These are phyloP conservation scores for Drosophila picticornis DNA, from an alignment of 2,888 invertebrate genomes.

Conservation along the genomic window DNA sequence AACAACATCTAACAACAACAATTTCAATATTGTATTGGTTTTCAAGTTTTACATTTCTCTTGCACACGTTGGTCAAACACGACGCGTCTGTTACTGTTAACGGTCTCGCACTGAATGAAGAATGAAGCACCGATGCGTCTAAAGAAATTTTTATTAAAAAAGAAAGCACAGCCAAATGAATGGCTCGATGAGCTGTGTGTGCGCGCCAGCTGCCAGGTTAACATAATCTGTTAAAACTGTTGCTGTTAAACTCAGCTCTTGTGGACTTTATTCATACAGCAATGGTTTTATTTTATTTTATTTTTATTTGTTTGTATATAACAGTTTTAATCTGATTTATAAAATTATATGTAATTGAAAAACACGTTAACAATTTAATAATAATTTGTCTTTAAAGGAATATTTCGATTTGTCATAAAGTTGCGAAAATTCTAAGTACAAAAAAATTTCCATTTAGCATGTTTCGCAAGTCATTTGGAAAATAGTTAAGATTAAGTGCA, in stretches of 20 bases:
- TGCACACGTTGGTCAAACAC: conserved; percentile 42
- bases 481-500: conserved; percentile 1
- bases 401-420: background rate
- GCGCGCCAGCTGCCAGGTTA: conserved; percentile 31
- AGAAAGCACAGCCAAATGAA: conserved; percentile 74
- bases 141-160: conserved; percentile 83
- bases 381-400: background rate
- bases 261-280: conserved; percentile 2
- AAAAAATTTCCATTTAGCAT: background rate
- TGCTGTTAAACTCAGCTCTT: conserved; percentile 26
- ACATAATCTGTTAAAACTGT: conserved; percentile 31
- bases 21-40: conserved; percentile 58
- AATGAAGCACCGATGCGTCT: conserved; percentile 69
- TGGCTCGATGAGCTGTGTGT: conserved; percentile 32
- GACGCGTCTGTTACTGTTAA: conserved; percentile 76
- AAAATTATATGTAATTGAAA: background rate
- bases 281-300: background rate
- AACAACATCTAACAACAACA: conserved; percentile 29
- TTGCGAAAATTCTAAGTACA: background rate
- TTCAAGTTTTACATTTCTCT: conserved; percentile 65
- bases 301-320: background rate
- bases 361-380: background rate
- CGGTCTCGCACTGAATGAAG: conserved; percentile 83
- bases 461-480: background rate
- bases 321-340: background rate